Conservation (phyloP, 2,797 vertebrate species). For the Zalophus californianus region DNA sequence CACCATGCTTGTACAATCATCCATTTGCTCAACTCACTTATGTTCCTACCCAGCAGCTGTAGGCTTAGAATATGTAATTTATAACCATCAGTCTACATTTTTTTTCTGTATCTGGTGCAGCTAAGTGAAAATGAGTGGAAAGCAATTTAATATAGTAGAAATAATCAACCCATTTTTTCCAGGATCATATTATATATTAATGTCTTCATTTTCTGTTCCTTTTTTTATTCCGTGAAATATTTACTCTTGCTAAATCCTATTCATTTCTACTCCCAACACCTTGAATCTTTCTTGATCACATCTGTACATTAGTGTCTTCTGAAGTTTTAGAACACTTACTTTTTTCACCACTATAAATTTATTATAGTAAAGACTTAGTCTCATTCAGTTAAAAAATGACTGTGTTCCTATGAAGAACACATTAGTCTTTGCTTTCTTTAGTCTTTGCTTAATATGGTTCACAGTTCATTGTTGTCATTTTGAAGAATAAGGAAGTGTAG, state of each 20-base stretch:
- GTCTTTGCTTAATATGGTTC: conserved; percentile 1
- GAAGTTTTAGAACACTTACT: not conserved
- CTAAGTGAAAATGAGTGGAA: conserved; percentile 25
- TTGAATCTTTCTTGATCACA: conserved; percentile 33
- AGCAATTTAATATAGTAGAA: conserved; percentile 19
- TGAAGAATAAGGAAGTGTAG: conserved; percentile 45
- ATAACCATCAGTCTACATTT: not conserved
- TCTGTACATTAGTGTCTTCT: not conserved
- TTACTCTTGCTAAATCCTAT: conserved; percentile 1
- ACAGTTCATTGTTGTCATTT: conserved; percentile 40
- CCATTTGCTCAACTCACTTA: not conserved
- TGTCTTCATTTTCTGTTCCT: conserved; percentile 36
- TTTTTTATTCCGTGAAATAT: conserved; percentile 31
- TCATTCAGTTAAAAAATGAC: conserved; percentile 37
- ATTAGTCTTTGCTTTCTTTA: not conserved
- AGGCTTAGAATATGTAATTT: conserved; percentile 20
- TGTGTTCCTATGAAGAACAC: conserved; percentile 18
- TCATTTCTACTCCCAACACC: not conserved
- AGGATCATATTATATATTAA: not conserved
- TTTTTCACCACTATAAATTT: not conserved
- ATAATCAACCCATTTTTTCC: not conserved
- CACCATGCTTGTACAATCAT: not conserved
- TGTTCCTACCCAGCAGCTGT: not conserved
- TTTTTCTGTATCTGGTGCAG: not conserved
- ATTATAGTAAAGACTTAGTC: not conserved